Conservation (phyloP, 2,888 invertebrate species). For the Hesperia comma region DNA sequence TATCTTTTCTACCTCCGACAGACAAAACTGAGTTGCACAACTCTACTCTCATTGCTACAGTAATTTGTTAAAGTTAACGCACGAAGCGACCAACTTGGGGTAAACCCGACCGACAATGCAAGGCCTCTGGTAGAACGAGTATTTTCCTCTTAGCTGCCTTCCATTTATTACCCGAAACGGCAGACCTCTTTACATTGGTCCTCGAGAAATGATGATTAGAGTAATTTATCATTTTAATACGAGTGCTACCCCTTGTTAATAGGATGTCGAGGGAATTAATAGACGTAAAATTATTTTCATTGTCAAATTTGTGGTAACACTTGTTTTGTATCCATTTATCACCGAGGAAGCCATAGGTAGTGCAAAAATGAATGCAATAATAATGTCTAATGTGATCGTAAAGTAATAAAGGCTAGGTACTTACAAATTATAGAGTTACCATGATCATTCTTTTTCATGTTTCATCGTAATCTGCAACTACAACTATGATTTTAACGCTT, state of each 20-base stretch:
- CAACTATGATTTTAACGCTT: too few species aligned
- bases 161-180: conserved; percentile 32
- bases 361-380: too few species aligned
- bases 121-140: conserved; percentile 47
- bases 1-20: conserved; percentile 64
- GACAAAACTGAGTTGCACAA: conserved; percentile 63
- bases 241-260: conserved; percentile 76
- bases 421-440: too few species aligned
- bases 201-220: conserved; percentile 72
- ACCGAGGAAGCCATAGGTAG: not conserved
- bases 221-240: conserved; percentile 82
- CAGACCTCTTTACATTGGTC: conserved; percentile 51
- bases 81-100: conserved; percentile 67
- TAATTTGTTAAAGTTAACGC: conserved; percentile 81
- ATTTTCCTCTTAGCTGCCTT: conserved; percentile 19
- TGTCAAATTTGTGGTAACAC: conserved; percentile 71
- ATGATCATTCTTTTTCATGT: too few species aligned
- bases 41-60: conserved; percentile 68
- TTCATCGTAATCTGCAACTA: too few species aligned
- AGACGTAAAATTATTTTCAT: conserved; percentile 77
- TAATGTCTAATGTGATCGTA: too few species aligned
- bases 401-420: too few species aligned
- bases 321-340: conserved; percentile 12
- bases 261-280: conserved; percentile 77
- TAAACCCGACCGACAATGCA: conserved; percentile 55